Conservation (phyloP, 2,888 invertebrate genomes). For the Eupithecia subumbrata region DNA sequence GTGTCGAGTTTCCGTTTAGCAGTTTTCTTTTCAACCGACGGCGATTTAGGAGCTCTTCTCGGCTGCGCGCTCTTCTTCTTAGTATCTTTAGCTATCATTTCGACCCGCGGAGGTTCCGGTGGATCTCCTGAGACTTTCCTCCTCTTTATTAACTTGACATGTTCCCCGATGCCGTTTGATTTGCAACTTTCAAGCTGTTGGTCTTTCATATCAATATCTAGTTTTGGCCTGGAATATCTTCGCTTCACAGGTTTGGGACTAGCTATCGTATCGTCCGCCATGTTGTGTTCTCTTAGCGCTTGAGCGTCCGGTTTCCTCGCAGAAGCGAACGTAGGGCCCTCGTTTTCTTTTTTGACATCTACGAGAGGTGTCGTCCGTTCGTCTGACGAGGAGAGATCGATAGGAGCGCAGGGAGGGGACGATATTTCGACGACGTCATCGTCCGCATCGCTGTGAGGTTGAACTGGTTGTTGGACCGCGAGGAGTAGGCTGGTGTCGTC, state of each 20-base stretch:
- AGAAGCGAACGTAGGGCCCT: conserved; percentile 69
- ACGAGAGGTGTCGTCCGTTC: conserved; percentile 75
- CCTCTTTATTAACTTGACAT: conserved; percentile 80
- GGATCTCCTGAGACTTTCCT: conserved; percentile 80
- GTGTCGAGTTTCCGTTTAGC: conserved; percentile 75
- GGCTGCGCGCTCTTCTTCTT: conserved; percentile 64
- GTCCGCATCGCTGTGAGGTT: conserved; percentile 76
- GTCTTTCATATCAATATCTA: conserved; percentile 80
- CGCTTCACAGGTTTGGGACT: conserved; percentile 72
- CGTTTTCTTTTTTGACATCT: conserved; percentile 79
- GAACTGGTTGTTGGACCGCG: conserved; percentile 60
- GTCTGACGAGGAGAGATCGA: conserved; percentile 79
- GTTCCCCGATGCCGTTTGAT: conserved; percentile 81
- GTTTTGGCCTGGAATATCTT: conserved; percentile 75
- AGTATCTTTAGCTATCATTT: conserved; percentile 65
- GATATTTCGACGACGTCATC: conserved; percentile 81
- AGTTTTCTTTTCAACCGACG: conserved; percentile 70
- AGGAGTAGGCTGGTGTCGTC: conserved; percentile 81
- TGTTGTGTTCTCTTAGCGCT: conserved; percentile 75
- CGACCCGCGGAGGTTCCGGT: conserved; percentile 58
- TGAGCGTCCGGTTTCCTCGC: conserved; percentile 74
- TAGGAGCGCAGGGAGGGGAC: conserved; percentile 74
- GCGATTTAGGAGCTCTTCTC: conserved; percentile 63
- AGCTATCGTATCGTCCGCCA: conserved; percentile 53
- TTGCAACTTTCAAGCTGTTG: conserved; percentile 75